phyloP scores from a whole-genome alignment of 2,888 invertebrate genomes.

The Megaustenia siamemsis region DNA sequence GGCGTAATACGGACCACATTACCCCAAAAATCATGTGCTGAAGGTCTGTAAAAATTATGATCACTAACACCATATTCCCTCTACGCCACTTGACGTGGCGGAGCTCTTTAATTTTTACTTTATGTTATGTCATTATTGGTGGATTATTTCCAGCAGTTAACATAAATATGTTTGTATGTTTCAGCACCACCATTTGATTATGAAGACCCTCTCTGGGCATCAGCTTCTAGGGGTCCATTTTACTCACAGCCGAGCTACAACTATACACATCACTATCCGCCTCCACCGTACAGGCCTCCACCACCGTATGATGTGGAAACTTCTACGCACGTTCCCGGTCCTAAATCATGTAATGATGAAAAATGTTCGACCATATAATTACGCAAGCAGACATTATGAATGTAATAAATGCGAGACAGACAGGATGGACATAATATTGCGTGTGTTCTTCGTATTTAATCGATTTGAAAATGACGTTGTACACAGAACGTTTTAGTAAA shows the following conservation, averaged over 20 bases:
- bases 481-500: neutral
- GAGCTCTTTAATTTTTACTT: too few relatives aligned
- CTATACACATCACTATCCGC: slow-evolving; percentile 13
- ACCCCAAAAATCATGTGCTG: too few relatives aligned
- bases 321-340: too few relatives aligned
- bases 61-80: too few relatives aligned
- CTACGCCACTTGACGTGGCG: too few relatives aligned
- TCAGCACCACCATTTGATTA: slow-evolving; percentile 41
- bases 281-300: slow-evolving; percentile 40
- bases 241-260: neutral
- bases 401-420: too few relatives aligned
- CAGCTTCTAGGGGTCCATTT: neutral
- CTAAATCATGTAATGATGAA: too few relatives aligned
- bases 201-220: neutral
- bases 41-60: too few relatives aligned
- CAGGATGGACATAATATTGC: too few relatives aligned
- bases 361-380: neutral
- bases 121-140: too few relatives aligned
- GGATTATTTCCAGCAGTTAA: too few relatives aligned
- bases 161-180: neutral
- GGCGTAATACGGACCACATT: too few relatives aligned
- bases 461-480: neutral
- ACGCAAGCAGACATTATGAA: neutral
- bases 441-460: neutral
- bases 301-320: slow-evolving; percentile 20